Evolutionary conservation across 2,113 vertebrate species (phyloP), one percentile per base, ranked within the genome.

Genomic region (Aegithalos caudatus): DNA sequence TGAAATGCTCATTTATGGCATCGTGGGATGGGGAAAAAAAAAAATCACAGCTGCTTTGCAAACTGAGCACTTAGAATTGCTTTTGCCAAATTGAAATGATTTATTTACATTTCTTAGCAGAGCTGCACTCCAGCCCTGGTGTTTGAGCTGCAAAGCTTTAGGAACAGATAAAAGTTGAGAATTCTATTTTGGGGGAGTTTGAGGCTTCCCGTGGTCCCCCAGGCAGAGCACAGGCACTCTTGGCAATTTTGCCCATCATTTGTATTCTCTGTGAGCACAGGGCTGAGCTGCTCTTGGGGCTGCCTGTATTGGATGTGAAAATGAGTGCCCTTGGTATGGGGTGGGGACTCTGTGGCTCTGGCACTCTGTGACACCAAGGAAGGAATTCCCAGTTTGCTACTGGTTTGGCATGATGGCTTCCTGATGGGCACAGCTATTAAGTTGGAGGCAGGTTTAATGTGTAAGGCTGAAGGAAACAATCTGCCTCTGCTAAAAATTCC

Each of bases 371-470:
- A 4, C 37, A 9, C 23, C 2, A 1, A 29, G 29, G 40, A n/a
- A 74, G 37, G 17, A n/a, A 61, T 70, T 65, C 83, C 53, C n/a
- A 5, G 8, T 51, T 76, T 38, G 47, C n/a, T 38, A 13, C 85
- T 76, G 45, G 10, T 42, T 42, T 61, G 67, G 40, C 29, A 2
- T 14, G 9, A n/a, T 4, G 33, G 24, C 9, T 35, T 86, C n/a
- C n/a, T 44, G 27, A 16, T 13, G 56, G 42, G 24, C 11, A 3
- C 0, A 18, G 6, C 11, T 22, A 0, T 17, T 6, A 2, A 22
- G 25, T 67, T 22, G 0, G 1, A 37, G 45, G n/a, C 17, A 37
- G 56, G 45, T 73, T 65, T 51, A 9, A 24, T 19, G 27, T 22
- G 29, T 45, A 5, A 18, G 13, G 20, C 5, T 29, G 42, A 54